These are phyloP conservation scores for Allacma fusca DNA, from an alignment of 2,888 invertebrate species.

Conservation along the genomic window DNA sequence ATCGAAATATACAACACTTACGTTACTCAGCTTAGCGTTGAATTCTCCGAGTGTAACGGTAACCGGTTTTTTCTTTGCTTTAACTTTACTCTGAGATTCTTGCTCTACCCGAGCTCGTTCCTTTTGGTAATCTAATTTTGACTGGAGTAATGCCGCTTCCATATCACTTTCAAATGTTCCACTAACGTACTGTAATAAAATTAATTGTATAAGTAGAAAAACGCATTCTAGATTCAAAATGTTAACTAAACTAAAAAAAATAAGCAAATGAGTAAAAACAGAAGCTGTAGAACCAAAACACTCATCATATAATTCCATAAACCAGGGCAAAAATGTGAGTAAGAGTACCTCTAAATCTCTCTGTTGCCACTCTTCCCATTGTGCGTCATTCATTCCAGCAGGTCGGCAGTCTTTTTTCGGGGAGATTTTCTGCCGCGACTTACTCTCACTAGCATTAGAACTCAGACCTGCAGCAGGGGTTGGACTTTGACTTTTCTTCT, in stretches of 20 bases:
- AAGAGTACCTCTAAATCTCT: conserved; percentile 73
- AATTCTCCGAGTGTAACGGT: conserved; percentile 79
- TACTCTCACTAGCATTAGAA: conserved; percentile 4
- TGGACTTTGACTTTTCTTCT: conserved; percentile 46
- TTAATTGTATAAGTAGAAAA: conserved; percentile 39
- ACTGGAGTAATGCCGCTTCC: conserved; percentile 75
- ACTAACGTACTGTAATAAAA: conserved; percentile 67
- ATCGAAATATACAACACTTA: conserved; percentile 24
- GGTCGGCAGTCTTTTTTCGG: conserved; percentile 14
- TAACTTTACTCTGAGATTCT: conserved; percentile 65
- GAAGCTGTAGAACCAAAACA: no score
- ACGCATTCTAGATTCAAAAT: background rate
- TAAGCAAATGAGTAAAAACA: no score
- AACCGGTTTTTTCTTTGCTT: conserved; percentile 72
- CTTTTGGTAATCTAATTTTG: conserved; percentile 76
- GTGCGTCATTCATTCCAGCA: conserved; percentile 66
- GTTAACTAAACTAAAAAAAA: no score
- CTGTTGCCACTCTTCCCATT: conserved; percentile 79
- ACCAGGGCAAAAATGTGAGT: no score
- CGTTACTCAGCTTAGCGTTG: conserved; percentile 66
- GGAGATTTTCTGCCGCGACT: background rate
- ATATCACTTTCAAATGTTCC: conserved; percentile 70
- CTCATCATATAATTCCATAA: no score
- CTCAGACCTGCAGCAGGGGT: background rate
- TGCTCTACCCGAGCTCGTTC: conserved; percentile 63